These are phyloP conservation scores for Drosophila pegasa DNA, from an alignment of 2,888 invertebrate species.

Conservation along the genomic window DNA sequence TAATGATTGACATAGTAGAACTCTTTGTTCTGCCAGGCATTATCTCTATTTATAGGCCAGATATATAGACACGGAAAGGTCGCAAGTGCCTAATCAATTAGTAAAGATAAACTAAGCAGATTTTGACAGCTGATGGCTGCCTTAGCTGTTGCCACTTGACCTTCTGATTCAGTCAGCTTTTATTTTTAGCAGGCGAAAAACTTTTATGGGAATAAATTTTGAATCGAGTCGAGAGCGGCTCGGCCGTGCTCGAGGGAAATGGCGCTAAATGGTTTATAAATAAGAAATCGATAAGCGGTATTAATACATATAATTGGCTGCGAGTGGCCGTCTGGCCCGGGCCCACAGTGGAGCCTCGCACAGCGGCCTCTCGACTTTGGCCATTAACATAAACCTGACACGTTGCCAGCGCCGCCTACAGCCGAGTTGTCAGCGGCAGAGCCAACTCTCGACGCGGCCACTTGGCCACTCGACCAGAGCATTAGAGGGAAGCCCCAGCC, in stretches of 20 bases:
- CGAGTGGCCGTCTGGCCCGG: conserved; percentile 23
- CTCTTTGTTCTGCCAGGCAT: too few relatives aligned
- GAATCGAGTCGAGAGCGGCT: background rate
- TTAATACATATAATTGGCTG: conserved; percentile 32
- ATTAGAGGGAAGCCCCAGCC: too few relatives aligned
- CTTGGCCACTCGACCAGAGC: conserved; percentile 34
- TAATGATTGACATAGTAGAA: background rate
- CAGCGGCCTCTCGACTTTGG: conserved; percentile 66
- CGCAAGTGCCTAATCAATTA: background rate
- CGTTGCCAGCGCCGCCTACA: conserved; percentile 54
- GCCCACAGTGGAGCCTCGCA: conserved; percentile 1
- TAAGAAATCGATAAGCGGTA: conserved; percentile 27
- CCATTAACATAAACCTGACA: conserved; percentile 76
- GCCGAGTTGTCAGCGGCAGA: conserved; percentile 41
- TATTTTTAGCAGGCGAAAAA: background rate
- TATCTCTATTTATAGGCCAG: background rate
- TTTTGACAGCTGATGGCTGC: background rate
- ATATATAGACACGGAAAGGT: background rate
- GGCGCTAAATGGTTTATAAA: background rate
- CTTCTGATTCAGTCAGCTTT: background rate
- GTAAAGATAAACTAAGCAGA: background rate
- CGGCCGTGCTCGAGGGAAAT: background rate
- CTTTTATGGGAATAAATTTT: background rate
- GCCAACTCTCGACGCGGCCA: conserved; percentile 49
- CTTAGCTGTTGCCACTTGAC: background rate